Evolutionary conservation across 2,888 invertebrate species (phyloP), one percentile per base, ranked within the genome.

Genomic region (Cephus runcator): DNA sequence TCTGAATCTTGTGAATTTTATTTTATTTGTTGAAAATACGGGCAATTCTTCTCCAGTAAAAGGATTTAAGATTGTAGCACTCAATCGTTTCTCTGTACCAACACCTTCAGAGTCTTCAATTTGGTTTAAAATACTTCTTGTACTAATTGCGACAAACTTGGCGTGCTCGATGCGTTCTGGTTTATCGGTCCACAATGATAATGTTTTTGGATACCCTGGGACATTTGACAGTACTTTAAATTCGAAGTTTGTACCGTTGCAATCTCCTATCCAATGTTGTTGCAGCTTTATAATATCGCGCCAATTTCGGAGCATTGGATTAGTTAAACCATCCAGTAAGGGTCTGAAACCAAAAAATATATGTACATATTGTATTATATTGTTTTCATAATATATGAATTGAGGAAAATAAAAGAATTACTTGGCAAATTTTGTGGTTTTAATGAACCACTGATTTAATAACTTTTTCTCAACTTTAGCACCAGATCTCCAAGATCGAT

Each of bases 401-500:
- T 69, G 30, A 12, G 31, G 31, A 11, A 30, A 31, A 33, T 31
- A 11, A 0, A 69, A 92, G 77, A 95, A 92, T 84, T 93, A 93
- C 93, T 96, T 94, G 1, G 97, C 96, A 92, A 94, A 97, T 81
- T 94, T 93, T 73, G 98, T 98, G 0, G 98, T 98, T 91, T 94
- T 95, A 56, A 99, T 94, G 91, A 97, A 99, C 99, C 99, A 99
- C 89, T 99, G 99, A 68, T 95, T 95, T 0, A 99, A 93, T 79
- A 95, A 92, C 91, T 95, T 96, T 87, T 96, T 97, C 91, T 99
- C 97, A 11, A 98, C 98, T 92, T 95, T 95, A 11, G 98, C 99
- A 2, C 99, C 99, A 6, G 99, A 99, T 79, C 99, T 93, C 99
- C 99, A 99, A 0, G 98, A 98, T 86, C 94, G 93, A 15, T 98